Base-by-base conservation (phyloP, 2,888 invertebrate species). In the Rhingia campestris region DNA sequence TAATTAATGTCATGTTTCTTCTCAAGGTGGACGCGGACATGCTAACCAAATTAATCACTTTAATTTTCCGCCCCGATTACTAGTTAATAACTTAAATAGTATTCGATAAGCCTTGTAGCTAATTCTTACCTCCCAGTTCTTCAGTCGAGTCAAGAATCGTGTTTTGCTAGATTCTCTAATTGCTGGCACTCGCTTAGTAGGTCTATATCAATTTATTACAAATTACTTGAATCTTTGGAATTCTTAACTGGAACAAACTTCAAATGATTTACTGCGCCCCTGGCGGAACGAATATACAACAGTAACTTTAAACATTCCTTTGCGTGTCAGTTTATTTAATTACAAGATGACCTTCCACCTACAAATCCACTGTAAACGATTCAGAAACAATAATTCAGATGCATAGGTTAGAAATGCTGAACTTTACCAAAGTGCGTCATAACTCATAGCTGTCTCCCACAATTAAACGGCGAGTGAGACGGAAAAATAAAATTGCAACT, bases 361-460 rank as follows among this genome's bases (percentile, higher is more conserved):
- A 70, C 64, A 81, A 81, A 81, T 75, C 70, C 63, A 75, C 76
- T 81, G 53, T 70, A 56, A 45, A 43, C 53, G 37, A 22, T 12
- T 4, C 12, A 59, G 14, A 30, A 63, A 53, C 35, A 32, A 35
- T 49, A 39, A 45, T 59, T 59, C 33, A 61, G 14, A 51, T n/a
- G 10, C 51, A 22, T 22, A 2, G 32, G 12, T 4, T 30, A n/a
- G 10, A 49, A 9, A 49, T 4, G 45, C 39, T 64, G 70, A 81
- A 81, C 64, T 70, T 56, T 59, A 6, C 6, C 14, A 7, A 33
- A 39, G 64, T 53, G 10, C 64, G 47, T 81, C 76, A 75, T 69
- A 73, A 73, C 12, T 56, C 39, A 70, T 53, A 58, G 14, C 10
- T 9, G 33, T 7, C 67, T 43, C 61, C 74, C 56, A 63, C 66